phyloP scores from a whole-genome alignment of 2,888 invertebrate species.

The Aphidius colemani region DNA sequence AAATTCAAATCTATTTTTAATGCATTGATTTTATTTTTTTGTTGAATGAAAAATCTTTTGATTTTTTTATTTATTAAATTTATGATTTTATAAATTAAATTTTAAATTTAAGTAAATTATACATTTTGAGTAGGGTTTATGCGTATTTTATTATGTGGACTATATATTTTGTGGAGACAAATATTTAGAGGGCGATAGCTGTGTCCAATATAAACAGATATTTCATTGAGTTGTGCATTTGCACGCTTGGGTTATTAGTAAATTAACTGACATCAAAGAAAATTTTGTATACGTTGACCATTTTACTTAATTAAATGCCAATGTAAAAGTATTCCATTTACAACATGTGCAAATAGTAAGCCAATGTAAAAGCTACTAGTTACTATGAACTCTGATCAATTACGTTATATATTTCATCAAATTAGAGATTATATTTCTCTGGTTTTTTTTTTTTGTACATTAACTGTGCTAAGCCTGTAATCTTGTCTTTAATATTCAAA shows the following conservation, averaged over 20 bases:
- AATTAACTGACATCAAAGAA: slow-evolving; percentile 61
- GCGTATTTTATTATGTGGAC: no score
- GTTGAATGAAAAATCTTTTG: no score
- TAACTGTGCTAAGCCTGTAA: slow-evolving; percentile 58
- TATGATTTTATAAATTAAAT: neutral
- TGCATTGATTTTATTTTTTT: no score
- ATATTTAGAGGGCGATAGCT: slow-evolving; percentile 56
- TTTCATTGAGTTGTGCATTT: slow-evolving; percentile 8
- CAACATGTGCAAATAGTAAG: no score
- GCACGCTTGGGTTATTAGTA: slow-evolving; percentile 57
- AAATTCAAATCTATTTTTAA: no score
- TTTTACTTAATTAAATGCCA: slow-evolving; percentile 50
- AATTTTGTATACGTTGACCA: slow-evolving; percentile 51
- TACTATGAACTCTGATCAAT: neutral
- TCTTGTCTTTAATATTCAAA: slow-evolving; percentile 61
- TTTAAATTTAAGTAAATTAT: neutral
- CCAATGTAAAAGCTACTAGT: neutral
- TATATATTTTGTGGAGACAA: slow-evolving; percentile 51
- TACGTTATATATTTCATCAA: slow-evolving; percentile 5
- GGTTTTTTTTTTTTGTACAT: slow-evolving; percentile 47
- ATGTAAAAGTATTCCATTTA: no score
- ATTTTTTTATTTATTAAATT: neutral
- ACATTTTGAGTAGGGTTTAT: no score
- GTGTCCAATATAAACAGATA: neutral
- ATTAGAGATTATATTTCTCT: slow-evolving; percentile 23